Evolutionary conservation across 2,797 vertebrate genomes (phyloP).

Genomic region (Catostomus latipinnis): DNA sequence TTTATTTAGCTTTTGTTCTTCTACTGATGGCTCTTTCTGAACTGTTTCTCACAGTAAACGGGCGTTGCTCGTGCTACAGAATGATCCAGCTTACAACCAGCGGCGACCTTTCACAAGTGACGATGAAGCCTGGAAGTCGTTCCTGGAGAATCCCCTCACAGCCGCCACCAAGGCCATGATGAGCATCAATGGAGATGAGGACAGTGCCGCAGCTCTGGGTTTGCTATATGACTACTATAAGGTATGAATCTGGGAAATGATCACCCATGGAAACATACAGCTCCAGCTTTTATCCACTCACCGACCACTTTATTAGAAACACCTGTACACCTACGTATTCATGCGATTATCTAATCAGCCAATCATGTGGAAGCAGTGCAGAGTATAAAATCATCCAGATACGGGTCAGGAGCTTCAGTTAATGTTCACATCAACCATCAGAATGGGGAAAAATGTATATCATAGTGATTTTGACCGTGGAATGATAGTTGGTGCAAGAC

Average conservation of each 20-base stretch:
- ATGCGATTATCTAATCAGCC: too few species aligned
- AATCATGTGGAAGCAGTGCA: too few species aligned
- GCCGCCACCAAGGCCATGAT: slow-evolving; percentile 99
- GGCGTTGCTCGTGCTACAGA: slow-evolving; percentile 96
- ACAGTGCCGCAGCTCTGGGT: slow-evolving; percentile 93
- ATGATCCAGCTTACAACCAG: slow-evolving; percentile 89
- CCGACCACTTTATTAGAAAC: too few species aligned
- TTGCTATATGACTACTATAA: slow-evolving; percentile 97
- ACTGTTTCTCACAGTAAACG: slow-evolving; percentile 85
- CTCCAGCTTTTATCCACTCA: background rate
- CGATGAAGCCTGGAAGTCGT: slow-evolving; percentile 98
- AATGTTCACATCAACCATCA: too few species aligned
- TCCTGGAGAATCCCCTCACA: slow-evolving; percentile 97
- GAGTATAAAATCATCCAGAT: too few species aligned
- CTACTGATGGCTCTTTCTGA: background rate
- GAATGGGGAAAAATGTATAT: too few species aligned
- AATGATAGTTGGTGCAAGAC: too few species aligned
- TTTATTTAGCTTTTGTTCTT: slow-evolving; percentile 4
- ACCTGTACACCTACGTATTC: too few species aligned
- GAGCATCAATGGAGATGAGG: slow-evolving; percentile 99
- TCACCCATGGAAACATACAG: background rate
- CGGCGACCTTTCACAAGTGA: slow-evolving; percentile 94
- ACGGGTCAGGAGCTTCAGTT: too few species aligned
- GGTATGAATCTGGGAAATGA: slow-evolving; percentile 66
- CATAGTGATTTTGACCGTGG: too few species aligned